phyloP scores from a whole-genome alignment of 2,113 vertebrate genomes.

The Leptobrachium ailaonicum region DNA sequence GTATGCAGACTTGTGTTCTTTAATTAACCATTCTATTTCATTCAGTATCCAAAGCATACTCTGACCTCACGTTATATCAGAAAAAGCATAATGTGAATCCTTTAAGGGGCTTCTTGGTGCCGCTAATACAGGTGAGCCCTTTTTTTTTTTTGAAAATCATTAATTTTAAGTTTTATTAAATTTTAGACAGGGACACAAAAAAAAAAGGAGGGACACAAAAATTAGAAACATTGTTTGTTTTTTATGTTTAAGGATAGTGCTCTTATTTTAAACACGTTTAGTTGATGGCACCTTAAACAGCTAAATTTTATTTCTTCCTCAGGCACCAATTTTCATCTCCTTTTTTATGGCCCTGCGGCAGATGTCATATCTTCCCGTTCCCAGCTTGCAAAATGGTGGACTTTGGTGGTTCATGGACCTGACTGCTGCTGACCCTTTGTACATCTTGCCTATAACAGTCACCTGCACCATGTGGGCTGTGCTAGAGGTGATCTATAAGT shows the following conservation, averaged over 20 bases:
- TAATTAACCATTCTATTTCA: background rate
- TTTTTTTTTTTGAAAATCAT: too few relatives aligned
- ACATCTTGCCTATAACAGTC: slow-evolving; percentile 74
- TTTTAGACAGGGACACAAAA: too few relatives aligned
- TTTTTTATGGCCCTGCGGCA: slow-evolving; percentile 89
- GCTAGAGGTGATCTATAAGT: slow-evolving; percentile 71
- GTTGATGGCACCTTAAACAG: too few relatives aligned
- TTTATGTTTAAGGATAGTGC: too few relatives aligned
- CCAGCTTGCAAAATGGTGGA: slow-evolving; percentile 82
- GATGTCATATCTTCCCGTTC: slow-evolving; percentile 85
- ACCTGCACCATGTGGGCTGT: slow-evolving; percentile 82
- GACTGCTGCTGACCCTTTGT: slow-evolving; percentile 76
- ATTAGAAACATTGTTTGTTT: too few relatives aligned
- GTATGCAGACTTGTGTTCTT: background rate
- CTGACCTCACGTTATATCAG: slow-evolving; percentile 78
- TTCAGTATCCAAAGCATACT: slow-evolving; percentile 75
- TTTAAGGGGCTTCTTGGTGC: slow-evolving; percentile 76
- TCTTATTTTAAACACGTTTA: too few relatives aligned
- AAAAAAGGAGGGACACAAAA: too few relatives aligned
- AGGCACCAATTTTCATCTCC: slow-evolving; percentile 86
- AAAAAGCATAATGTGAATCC: slow-evolving; percentile 82
- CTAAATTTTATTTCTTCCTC: slow-evolving; percentile 7
- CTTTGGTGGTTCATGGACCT: slow-evolving; percentile 82
- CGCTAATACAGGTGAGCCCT: slow-evolving; percentile 78
- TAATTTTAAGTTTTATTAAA: too few relatives aligned